Percentiles rank a stretch among this genome's conserved stretches.
Conservation (phyloP, 2,888 invertebrate genomes). For the Microctonus aethiopoides region DNA sequence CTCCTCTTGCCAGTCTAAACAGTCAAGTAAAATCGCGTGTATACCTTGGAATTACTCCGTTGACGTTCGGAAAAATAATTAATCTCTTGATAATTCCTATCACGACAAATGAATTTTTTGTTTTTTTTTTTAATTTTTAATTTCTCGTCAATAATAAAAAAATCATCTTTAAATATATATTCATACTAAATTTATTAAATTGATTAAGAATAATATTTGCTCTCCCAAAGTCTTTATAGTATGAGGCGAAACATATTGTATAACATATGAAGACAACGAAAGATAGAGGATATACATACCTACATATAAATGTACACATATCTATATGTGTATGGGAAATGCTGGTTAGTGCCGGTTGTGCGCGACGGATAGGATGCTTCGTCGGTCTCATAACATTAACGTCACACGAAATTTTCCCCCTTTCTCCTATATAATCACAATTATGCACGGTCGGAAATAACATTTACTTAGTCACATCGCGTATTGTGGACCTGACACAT, state of each 20-base stretch:
- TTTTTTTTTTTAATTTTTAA: neutral
- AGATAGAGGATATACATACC: neutral
- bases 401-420: conserved; percentile 51
- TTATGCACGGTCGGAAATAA: conserved; percentile 62
- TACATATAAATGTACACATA: neutral
- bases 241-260: too few species aligned
- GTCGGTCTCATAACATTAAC: conserved; percentile 52
- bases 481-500: conserved; percentile 65
- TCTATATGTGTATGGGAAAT: neutral
- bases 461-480: conserved; percentile 59
- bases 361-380: conserved; percentile 33
- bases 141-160: too few species aligned
- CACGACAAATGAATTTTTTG: neutral
- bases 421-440: conserved; percentile 52
- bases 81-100: conserved; percentile 38
- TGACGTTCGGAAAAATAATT: conserved; percentile 57
- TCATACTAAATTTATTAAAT: too few species aligned
- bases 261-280: too few species aligned
- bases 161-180: too few species aligned
- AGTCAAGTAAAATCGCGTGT: conserved; percentile 42
- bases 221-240: too few species aligned
- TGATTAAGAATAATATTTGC: too few species aligned
- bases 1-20: conserved; percentile 45
- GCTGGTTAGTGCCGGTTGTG: conserved; percentile 8
- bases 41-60: conserved; percentile 52